phyloP scores from a whole-genome alignment of 2,113 vertebrate genomes.

The Coracopsis vasa region DNA sequence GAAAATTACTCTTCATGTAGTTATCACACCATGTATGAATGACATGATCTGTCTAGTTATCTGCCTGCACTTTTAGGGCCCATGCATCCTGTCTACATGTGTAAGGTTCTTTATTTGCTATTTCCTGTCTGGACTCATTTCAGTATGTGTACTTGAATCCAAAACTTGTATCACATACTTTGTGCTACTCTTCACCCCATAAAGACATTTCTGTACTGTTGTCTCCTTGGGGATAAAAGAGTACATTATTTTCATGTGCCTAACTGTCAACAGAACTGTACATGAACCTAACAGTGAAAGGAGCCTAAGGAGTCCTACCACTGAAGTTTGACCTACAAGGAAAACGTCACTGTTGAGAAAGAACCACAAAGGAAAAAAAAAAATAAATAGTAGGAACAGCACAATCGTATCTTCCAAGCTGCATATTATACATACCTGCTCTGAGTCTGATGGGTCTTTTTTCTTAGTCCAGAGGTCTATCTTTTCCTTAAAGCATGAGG shows the following conservation, averaged over 20 bases:
- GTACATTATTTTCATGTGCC: not conserved
- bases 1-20: not conserved
- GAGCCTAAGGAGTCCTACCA: not conserved
- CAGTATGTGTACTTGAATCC: not conserved
- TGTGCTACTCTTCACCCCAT: not conserved
- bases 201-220: not conserved
- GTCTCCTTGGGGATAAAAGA: not conserved
- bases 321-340: not conserved
- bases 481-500: not conserved
- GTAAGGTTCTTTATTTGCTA: not conserved
- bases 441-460: not conserved
- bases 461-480: not conserved
- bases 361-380: not conserved
- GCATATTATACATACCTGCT: not conserved
- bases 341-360: not conserved
- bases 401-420: not conserved
- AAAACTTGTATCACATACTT: not conserved
- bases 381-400: not conserved
- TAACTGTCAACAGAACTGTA: not conserved
- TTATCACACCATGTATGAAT: not conserved
- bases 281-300: not conserved
- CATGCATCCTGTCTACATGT: not conserved
- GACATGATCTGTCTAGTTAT: not conserved
- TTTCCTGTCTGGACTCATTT: not conserved
- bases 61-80: not conserved